Evolutionary conservation across 2,113 vertebrate genomes (phyloP), one percentile per base, ranked within the genome.

Genomic region (Trematocara unimaculatum): DNA sequence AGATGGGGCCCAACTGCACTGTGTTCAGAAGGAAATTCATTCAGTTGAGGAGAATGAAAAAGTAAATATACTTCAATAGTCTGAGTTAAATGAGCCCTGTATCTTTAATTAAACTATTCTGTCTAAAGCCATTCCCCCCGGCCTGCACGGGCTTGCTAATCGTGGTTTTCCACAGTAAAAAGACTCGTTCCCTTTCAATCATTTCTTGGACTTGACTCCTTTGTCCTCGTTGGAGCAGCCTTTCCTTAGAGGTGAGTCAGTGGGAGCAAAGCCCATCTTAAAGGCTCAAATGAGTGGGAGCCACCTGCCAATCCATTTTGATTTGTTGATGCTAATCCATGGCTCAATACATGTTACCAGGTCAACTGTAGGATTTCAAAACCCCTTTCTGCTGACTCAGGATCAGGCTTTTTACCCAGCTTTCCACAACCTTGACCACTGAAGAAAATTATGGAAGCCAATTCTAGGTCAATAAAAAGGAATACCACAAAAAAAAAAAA

Each of bases 271-370:
- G 89, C 92, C 93, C 89, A 86, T 94, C 91, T 94, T 94, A 95
- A 94, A 87, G 93, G 92, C 92, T 93, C 84, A 42, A 86, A 91
- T 77, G 82, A 78, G 84, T 55, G 81, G 54, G 62, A 84, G 91
- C 88, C 93, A 94, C 93, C 93, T 94, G 93, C 81, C 95, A 92
- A 92, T 94, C 90, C 60, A 87, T 94, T 94, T 94, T 95, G 93
- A 95, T 94, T 93, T 92, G 92, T 86, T 92, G 86, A 93, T 29
- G 87, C 83, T 94, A 95, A 95, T 95, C 93, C 93, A 80, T 33
- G 4, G 91, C 90, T 86, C 84, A 26, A 74, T 51, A 81, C 84
- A 82, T 33, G 7, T 84, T 88, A 83, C 62, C 4, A 4, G 88
- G 88, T 87, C 86, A 45, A 56, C 70, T 20, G 49, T 1, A 2